phyloP scores from a whole-genome alignment of 35 echinoderm and acorn worm species.

The Chiridota heheva region DNA sequence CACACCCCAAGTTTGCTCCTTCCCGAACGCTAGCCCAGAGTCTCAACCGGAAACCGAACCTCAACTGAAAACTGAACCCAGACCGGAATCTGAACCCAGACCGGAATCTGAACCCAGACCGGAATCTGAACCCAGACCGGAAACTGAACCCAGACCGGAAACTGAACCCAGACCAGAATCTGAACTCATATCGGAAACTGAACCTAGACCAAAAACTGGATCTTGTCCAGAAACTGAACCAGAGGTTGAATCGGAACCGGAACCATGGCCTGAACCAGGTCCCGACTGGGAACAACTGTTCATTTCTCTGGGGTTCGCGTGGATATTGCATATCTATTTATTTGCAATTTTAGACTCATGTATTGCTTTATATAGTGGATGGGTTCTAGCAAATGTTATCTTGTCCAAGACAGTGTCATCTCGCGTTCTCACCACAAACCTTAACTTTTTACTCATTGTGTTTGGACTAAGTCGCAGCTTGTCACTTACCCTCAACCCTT shows the following conservation, averaged over 20 bases:
- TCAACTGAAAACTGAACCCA: slow-evolving; percentile 22
- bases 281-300: slow-evolving; percentile 64
- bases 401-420: slow-evolving; percentile 1
- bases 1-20: slow-evolving; percentile 4
- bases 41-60: slow-evolving; percentile 11
- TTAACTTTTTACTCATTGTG: slow-evolving; percentile 62
- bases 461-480: slow-evolving; percentile 58
- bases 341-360: slow-evolving; percentile 54
- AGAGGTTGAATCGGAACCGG: slow-evolving; percentile 49
- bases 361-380: slow-evolving; percentile 29
- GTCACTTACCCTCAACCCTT: slow-evolving; percentile 74
- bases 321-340: slow-evolving; percentile 57
- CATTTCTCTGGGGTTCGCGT: slow-evolving; percentile 44
- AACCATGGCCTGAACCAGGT: slow-evolving; percentile 88
- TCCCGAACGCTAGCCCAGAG: slow-evolving; percentile 18
- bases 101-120: slow-evolving; percentile 31
- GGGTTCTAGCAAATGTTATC: slow-evolving; percentile 35
- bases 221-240: slow-evolving; percentile 33
- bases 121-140: slow-evolving; percentile 23
- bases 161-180: slow-evolving; percentile 36
- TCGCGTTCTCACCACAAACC: slow-evolving; percentile 47
- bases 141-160: slow-evolving; percentile 37
- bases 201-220: slow-evolving; percentile 30
- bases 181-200: slow-evolving; percentile 39
- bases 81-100: slow-evolving; percentile 19